A percentile compares a stretch with the other conserved stretches of the same genome.
phyloP scores from a whole-genome alignment of 2,888 invertebrate species.

The Drosophila atroscutellata region DNA sequence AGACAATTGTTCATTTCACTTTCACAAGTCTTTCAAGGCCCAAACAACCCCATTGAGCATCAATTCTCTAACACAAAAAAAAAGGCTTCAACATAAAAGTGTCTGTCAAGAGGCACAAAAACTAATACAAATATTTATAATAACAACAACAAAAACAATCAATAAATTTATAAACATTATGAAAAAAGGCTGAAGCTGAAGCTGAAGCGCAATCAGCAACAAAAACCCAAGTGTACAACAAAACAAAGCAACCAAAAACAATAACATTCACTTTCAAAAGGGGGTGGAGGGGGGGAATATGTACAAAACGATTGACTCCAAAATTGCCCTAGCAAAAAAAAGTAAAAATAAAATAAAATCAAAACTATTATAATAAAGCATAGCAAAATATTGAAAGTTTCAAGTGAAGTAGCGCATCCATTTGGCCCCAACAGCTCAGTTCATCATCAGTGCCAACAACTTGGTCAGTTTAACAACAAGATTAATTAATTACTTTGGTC shows the following conservation, averaged over 20 bases:
- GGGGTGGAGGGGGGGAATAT: conserved; percentile 11
- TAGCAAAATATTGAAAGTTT: conserved; percentile 65
- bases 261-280: conserved; percentile 59
- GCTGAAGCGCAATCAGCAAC: conserved; percentile 67
- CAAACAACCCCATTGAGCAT: conserved; percentile 24
- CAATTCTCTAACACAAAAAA: conserved; percentile 21
- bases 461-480: conserved; percentile 49
- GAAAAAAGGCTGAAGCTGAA: conserved; percentile 58
- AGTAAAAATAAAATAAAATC: conserved; percentile 22
- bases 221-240: conserved; percentile 40
- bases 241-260: conserved; percentile 45
- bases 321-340: conserved; percentile 36
- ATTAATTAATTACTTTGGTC: conserved; percentile 60
- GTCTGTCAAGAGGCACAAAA: conserved; percentile 31
- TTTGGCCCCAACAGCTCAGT: conserved; percentile 15
- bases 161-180: conserved; percentile 68
- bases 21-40: conserved; percentile 45
- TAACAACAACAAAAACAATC: conserved; percentile 68
- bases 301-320: conserved; percentile 34
- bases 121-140: conserved; percentile 62
- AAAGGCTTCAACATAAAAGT: conserved; percentile 49
- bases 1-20: conserved; percentile 37
- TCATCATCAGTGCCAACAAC: conserved; percentile 30
- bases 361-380: conserved; percentile 55
- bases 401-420: conserved; percentile 56